Base-by-base conservation (phyloP, 1,140 invertebrate genomes). In the Aphelenchoides besseyi region DNA sequence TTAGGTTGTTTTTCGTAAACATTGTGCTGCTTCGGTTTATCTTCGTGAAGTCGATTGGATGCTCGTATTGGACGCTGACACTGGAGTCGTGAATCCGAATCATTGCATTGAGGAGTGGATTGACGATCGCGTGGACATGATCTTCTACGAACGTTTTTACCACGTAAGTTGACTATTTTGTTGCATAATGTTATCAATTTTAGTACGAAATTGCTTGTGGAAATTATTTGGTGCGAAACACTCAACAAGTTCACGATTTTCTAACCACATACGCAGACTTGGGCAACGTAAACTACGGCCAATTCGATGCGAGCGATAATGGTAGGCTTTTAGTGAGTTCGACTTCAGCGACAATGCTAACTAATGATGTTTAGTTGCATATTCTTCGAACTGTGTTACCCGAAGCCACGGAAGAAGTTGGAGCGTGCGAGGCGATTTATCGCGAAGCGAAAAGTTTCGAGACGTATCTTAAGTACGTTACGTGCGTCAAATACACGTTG, bases 71-170 rank as follows among this genome's bases (percentile, higher is more conserved):
- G 78, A 79, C 52, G 78, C 78, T 12, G 78, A 79, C 59, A 79
- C 78, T n/a, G 78, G 71, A n/a, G 77, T 79, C 28, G 77, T 81
- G 23, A 79, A 79, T 63, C 77, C 77, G 28, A 77, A 79, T 74
- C 77, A 79, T 63, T 79, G 77, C 74, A 78, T 79, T 18, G 77
- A 79, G 41, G 74, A 79, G 57, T 79, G 74, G 77, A 77, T 78
- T 54, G 77, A 79, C 72, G 62, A 69, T 32, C 70, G 77, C 3
- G 77, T 79, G 18, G 71, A 79, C 55, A 41, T 79, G 5, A 68
- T 79, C 63, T 80, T 79, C 77, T 79, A 79, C 62, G 78, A 79
- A 48, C 75, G 77, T 3, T 80, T 80, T 71, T 79, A 48, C 23
- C 41, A 48, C 41, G 41, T 48, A 23, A 12, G 12, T 23, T 12